Base-by-base conservation (phyloP, 2,113 vertebrate species). In the Hippolais icterina region DNA sequence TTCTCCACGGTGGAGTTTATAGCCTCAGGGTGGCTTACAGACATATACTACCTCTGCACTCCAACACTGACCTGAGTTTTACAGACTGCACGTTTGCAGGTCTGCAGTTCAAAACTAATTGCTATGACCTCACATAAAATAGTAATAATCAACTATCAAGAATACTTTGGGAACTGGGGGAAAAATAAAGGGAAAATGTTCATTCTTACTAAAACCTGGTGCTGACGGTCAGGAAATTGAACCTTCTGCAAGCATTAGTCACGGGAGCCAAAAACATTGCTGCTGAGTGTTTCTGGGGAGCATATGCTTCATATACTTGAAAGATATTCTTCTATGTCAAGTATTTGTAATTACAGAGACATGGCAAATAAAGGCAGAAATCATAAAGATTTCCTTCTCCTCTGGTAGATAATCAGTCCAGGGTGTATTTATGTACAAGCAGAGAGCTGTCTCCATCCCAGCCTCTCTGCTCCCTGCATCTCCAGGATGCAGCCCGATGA, bases 211-310 rank as follows among this genome's bases (percentile, higher is more conserved):
- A 93, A 94, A 87, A 93, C 33, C 15, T 71, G n/a, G 35, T 83
- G 82, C 85, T 80, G 87, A 87, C 1, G 9, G 50, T 88, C 79
- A 93, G 94, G 93, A 97, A 96, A 96, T 95, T 83, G 83, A 96
- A 63, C 56, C n/a, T 94, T 91, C 85, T 92, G 79, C 68, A 71
- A 77, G 44, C 42, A 81, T 81, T 71, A 75, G 85, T 64, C 82
- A 80, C 49, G 57, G 66, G 82, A 91, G 90, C 91, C 94, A 95
- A 94, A 90, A 94, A 46, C 79, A 74, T 66, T 68, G 68, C 64
- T 88, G 89, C 79, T 89, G 83, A 90, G 47, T 71, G 85, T 75
- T 94, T 90, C 96, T 96, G 92, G 76, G 83, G 64, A 96, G 76
- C 94, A 89, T 83, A 95, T 96, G 85, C 90, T 74, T 83, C 59